Evolutionary conservation across 2,113 vertebrate genomes (phyloP).

Genomic region (Antechinus stuartii): DNA sequence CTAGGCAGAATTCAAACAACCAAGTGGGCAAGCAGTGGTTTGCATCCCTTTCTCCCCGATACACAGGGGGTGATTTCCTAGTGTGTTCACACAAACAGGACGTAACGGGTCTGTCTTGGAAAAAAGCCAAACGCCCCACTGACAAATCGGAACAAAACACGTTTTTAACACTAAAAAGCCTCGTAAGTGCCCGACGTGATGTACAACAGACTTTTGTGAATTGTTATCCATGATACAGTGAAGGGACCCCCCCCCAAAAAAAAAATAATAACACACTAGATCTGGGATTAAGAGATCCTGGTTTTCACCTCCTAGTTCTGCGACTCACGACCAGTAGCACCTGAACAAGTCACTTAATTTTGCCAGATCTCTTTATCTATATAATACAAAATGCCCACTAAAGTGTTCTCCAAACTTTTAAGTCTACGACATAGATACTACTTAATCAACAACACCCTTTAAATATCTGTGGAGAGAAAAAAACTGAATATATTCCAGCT

Average conservation of each 20-base stretch:
- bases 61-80: not conserved
- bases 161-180: not conserved
- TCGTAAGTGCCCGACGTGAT: not conserved
- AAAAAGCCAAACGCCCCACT: not conserved
- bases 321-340: not conserved
- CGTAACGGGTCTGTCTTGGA: not conserved
- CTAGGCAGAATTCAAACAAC: not conserved
- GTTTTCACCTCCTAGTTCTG: no score
- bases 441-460: not conserved
- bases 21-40: not conserved
- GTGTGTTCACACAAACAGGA: not conserved
- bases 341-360: not conserved
- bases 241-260: no score
- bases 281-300: not conserved
- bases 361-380: not conserved
- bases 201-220: not conserved
- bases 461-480: not conserved
- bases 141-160: not conserved
- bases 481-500: not conserved
- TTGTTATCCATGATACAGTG: not conserved
- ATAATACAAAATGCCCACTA: not conserved
- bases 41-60: not conserved
- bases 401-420: no score
- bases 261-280: not conserved
- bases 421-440: not conserved